Evolutionary conservation across 2,113 vertebrate genomes (phyloP), one percentile per base, ranked within the genome.

Genomic region (Australoheros scitulus): DNA sequence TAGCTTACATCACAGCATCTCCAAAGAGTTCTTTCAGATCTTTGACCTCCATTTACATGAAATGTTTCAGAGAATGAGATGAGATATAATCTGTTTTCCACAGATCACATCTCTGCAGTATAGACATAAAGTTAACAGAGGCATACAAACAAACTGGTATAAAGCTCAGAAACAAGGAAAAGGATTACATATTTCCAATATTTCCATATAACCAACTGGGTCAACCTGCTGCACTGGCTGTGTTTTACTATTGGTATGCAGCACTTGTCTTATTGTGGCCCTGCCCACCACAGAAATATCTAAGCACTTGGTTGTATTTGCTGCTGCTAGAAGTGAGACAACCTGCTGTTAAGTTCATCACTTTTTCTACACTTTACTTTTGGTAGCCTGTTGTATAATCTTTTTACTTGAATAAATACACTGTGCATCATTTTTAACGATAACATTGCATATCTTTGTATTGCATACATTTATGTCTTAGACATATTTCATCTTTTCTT

Each of bases 201-300:
- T n/a, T n/a, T n/a, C n/a, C n/a, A n/a, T n/a, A 36, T 13, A 18
- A 11, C 15, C 10, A 2, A 26, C 72, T 79, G 65, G 83, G 11
- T 81, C 11, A 82, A 90, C 91, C 61, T 26, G 91, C 72, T 87
- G 7, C 11, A 81, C 87, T 70, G 58, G 77, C 34, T 83, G 29
- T 8, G n/a, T n/a, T 59, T 6, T 79, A 2, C 10, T 36, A 4
- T 50, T 17, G 18, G 7, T 3, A 36, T 60, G 22, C 13, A 72
- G 18, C 14, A 55, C 14, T 2, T 20, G n/a, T 20, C 43, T 14
- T 22, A 58, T n/a, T 26, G 47, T 50, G 38, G 57, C 75, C 79
- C 58, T 43, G 36, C 81, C 83, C 86, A 79, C 34, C 57, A 65
- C 20, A 43, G 20, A 43, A 13, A 77, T 0, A 29, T 47, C 7